Evolutionary conservation across 2,888 invertebrate genomes (phyloP), one percentile per base, ranked within the genome.

Genomic region (Cryptophagus acutangulus): DNA sequence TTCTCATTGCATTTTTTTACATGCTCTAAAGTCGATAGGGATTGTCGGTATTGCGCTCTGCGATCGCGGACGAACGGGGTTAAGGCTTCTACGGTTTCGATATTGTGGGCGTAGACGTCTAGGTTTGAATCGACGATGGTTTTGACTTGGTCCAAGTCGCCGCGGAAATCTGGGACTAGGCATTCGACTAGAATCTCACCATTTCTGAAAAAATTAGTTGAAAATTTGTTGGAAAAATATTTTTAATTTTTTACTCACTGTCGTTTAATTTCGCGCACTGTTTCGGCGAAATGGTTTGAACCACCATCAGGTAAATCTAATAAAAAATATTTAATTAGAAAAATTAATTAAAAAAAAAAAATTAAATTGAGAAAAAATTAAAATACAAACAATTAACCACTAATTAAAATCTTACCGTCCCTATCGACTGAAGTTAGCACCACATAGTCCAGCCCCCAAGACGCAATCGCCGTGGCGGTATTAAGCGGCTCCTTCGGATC

Each of bases 341-440:
- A 6, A 16, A 12, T 26, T 16, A 20, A 38, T 26, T n/a, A n/a
- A n/a, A n/a, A n/a, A n/a, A n/a, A n/a, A n/a, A n/a, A n/a, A n/a
- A n/a, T n/a, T n/a, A n/a, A n/a, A n/a, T n/a, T n/a, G n/a, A n/a
- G n/a, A n/a, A n/a, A n/a, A n/a, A n/a, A n/a, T n/a, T n/a, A n/a
- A 18, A 38, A 34, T 34, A 34, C 28, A 39, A 24, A 1, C 37
- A 31, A 13, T 38, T 17, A 41, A 30, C 36, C 20, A 15, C 17
- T 33, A 33, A 15, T 41, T 29, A 34, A 17, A 29, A 33, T 55
- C 60, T 62, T 58, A 91, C 93, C 95, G 73, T 96, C 96, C 61
- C 99, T 80, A 65, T 99, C 99, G 0, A 99, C 99, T 2, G 96
- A 96, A 0, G 99, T 99, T 6, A 99, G 73, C 17, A 99, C 99